Evolutionary conservation across 2,113 vertebrate species (phyloP).

Genomic region (Rhadina sibilatrix): DNA sequence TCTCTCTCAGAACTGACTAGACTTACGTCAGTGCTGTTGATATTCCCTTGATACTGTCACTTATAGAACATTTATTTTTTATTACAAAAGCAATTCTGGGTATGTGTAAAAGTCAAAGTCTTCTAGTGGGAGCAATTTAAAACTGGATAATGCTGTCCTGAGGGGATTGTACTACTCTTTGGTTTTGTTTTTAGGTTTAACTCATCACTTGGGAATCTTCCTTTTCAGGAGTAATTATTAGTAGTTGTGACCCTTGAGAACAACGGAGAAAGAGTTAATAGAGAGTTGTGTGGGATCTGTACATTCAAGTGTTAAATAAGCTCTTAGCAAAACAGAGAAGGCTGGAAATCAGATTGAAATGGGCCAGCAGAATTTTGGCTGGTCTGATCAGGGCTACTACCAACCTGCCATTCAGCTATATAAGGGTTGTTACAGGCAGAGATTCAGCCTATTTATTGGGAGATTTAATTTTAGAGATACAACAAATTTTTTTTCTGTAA

Average conservation of each 20-base stretch:
- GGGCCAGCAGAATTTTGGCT: background rate
- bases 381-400: background rate
- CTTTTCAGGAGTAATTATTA: constrained; percentile 30
- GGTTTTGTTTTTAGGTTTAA: constrained; percentile 65
- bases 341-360: background rate
- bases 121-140: constrained; percentile 67
- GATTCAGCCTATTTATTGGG: background rate
- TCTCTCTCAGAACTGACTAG: constrained; percentile 9
- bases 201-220: constrained; percentile 10
- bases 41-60: constrained; percentile 51
- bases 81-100: constrained; percentile 65
- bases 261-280: background rate
- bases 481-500: background rate
- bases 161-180: constrained; percentile 23
- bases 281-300: background rate
- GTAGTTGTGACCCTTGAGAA: constrained; percentile 14
- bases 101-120: constrained; percentile 43
- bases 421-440: background rate
- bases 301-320: background rate
- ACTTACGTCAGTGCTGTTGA: constrained; percentile 21
- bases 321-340: background rate
- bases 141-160: constrained; percentile 49
- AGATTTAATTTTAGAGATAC: background rate
- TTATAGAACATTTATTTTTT: constrained; percentile 66
- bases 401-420: background rate